Conservation (phyloP, 2,797 vertebrate species). For the Micromesistius poutassou region DNA sequence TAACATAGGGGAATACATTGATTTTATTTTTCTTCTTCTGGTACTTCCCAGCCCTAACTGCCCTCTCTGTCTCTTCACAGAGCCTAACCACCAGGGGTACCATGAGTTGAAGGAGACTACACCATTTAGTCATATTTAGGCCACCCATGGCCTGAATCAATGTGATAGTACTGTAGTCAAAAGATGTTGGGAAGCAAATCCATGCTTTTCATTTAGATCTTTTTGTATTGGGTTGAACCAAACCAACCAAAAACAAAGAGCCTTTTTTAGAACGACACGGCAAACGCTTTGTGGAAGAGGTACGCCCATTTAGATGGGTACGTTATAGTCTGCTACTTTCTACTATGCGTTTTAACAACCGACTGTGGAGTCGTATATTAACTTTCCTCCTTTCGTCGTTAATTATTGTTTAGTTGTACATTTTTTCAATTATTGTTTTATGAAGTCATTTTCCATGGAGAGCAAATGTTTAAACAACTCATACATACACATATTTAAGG, state of each 20-base stretch:
- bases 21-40: conserved; percentile 35
- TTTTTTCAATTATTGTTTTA: neutral
- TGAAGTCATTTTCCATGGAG: neutral
- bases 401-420: neutral
- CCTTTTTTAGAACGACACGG: conserved; percentile 54
- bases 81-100: conserved; percentile 81
- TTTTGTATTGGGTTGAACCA: conserved; percentile 13
- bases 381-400: neutral
- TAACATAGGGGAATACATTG: conserved; percentile 40
- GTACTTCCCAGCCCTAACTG: conserved; percentile 69
- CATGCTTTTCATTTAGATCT: conserved; percentile 5
- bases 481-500: neutral
- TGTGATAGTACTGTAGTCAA: conserved; percentile 47
- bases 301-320: neutral
- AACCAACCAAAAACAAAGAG: conserved; percentile 32
- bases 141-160: conserved; percentile 67
- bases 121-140: conserved; percentile 77
- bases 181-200: conserved; percentile 32
- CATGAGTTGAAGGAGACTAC: conserved; percentile 83
- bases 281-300: conserved; percentile 32
- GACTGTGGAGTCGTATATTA: neutral
- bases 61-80: conserved; percentile 79
- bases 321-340: conserved; percentile 8
- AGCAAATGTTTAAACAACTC: neutral
- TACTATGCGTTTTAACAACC: neutral